These are phyloP conservation scores for mouse (Mus musculus) DNA, from an alignment of 2,113 vertebrate species.

Conservation along the genomic window GRCm39 chr3:85542501-85543000, in stretches of 20 bases:
- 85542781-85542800: conserved; percentile 29
- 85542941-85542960: conserved; percentile 21
- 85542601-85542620: conserved; percentile 1
- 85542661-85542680: background rate
- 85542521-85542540: background rate
- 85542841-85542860: background rate
- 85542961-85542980: background rate
- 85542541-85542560: background rate
- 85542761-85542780: conserved; percentile 62
- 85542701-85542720: conserved; percentile 55
- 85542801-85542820: conserved; percentile 1
- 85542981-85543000: conserved; percentile 16
- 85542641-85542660: conserved; percentile 58
- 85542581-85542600: conserved; percentile 24
- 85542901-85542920: background rate
- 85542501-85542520: conserved; percentile 34
- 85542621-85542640: conserved; percentile 6
- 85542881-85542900: background rate
- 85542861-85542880: background rate
- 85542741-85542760: conserved; percentile 47
- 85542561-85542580: background rate
- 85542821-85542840: background rate
- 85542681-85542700: conserved; percentile 61
- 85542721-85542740: conserved; percentile 59
- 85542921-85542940: conserved; percentile 61